A percentile compares a stretch with the other conserved stretches of the same genome.
Conservation (phyloP, 1,140 invertebrate genomes). For the Temnothorax curvispinosus region DNA sequence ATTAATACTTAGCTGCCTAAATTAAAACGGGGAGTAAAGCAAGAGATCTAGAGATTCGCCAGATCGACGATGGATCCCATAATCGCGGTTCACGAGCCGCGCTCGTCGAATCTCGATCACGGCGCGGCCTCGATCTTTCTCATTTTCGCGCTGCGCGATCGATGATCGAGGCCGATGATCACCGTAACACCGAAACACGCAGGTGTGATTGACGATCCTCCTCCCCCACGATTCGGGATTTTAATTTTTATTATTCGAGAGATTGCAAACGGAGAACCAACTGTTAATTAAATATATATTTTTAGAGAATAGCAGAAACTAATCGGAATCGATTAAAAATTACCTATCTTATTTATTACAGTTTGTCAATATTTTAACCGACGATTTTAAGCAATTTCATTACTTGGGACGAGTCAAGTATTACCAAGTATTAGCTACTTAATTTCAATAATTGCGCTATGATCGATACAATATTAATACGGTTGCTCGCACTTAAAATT, state of each 20-base stretch:
- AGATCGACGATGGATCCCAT: conserved; percentile 38
- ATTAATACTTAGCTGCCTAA: conserved; percentile 75
- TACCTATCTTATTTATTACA: not conserved
- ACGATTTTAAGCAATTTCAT: not conserved
- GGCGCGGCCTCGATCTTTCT: conserved; percentile 15
- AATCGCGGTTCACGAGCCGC: conserved; percentile 26
- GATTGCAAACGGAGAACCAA: not conserved
- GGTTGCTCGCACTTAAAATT: not conserved
- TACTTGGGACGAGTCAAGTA: not conserved
- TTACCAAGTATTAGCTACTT: not conserved
- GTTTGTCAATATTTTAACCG: not conserved
- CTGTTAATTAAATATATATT: not conserved
- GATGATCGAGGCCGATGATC: not conserved
- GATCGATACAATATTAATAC: not conserved
- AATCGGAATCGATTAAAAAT: not conserved
- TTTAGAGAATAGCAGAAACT: not conserved
- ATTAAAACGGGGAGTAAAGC: conserved; percentile 35
- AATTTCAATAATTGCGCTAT: not conserved
- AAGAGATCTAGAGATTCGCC: conserved; percentile 21
- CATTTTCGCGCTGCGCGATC: not conserved
- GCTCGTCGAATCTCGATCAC: conserved; percentile 19
- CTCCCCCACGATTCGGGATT: not conserved
- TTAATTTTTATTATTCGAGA: not conserved
- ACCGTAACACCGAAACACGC: conserved; percentile 7
- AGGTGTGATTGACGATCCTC: conserved; percentile 3